Conservation (phyloP, 1,140 invertebrate species). For the Magallana ariakensis region DNA sequence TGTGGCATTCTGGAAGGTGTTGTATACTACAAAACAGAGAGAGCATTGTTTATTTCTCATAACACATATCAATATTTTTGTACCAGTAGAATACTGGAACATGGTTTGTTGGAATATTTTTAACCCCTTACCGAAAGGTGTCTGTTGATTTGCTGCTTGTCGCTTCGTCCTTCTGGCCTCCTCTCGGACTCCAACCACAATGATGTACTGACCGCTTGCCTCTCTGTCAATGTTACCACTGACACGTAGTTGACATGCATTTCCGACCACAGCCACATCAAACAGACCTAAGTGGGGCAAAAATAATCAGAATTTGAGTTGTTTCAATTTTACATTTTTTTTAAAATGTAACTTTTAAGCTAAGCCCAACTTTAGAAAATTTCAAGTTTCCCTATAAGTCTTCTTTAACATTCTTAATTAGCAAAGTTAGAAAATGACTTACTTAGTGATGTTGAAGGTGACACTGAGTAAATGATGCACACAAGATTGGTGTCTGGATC, state of each 20-base stretch:
- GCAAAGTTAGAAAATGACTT: neutral
- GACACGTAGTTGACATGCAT: constrained; percentile 50
- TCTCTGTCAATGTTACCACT: constrained; percentile 54
- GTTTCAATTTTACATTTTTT: too few species aligned
- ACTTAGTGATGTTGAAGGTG: constrained; percentile 26
- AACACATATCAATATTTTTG: too few species aligned
- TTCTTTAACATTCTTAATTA: too few species aligned
- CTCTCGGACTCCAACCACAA: constrained; percentile 47
- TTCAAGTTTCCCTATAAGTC: too few species aligned
- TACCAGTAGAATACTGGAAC: too few species aligned
- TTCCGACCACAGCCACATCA: neutral
- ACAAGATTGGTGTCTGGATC: constrained; percentile 46
- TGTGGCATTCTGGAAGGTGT: constrained; percentile 73
- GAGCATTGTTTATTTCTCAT: neutral
- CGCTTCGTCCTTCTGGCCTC: constrained; percentile 29
- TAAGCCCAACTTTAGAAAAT: too few species aligned
- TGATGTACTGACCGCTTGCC: constrained; percentile 39
- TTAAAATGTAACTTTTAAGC: too few species aligned
- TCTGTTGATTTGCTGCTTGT: constrained; percentile 22
- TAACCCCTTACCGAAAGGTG: neutral
- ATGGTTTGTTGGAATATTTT: too few species aligned
- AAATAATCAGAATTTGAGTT: too few species aligned
- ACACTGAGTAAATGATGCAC: constrained; percentile 16
- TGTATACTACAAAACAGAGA: constrained; percentile 54
- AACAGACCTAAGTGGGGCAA: constrained; percentile 2